These are phyloP conservation scores for Platyrinchus mystaceus DNA, from an alignment of 2,797 vertebrate species.

Conservation along the genomic window DNA sequence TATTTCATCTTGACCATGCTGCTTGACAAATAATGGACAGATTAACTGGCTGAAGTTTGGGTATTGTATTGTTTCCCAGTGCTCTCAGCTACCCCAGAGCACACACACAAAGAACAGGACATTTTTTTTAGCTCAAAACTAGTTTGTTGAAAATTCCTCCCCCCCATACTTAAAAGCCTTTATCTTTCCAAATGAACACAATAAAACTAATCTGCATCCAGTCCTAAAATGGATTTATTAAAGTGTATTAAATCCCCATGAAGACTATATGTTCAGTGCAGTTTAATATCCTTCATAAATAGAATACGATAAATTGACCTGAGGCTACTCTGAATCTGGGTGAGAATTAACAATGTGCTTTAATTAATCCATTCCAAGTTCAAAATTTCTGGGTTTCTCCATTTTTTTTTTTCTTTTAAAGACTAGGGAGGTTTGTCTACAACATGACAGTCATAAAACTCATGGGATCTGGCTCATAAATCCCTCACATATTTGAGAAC, in stretches of 20 bases:
- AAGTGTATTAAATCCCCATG: not conserved
- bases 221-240: slow-evolving; percentile 17
- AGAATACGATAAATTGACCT: not conserved
- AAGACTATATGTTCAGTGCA: not conserved
- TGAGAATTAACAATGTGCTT: not conserved
- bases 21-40: not conserved
- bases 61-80: not conserved
- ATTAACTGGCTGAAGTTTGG: not conserved
- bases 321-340: not conserved
- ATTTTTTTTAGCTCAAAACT: not conserved
- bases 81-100: not conserved
- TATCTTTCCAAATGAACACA: not conserved
- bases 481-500: not conserved
- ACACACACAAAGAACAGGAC: not conserved
- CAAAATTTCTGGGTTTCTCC: not conserved
- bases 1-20: not conserved
- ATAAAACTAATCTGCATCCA: not conserved
- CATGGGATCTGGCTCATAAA: not conserved
- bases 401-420: not conserved
- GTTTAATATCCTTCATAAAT: not conserved
- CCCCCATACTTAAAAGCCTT: not conserved
- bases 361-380: not conserved
- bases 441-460: not conserved
- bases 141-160: not conserved
- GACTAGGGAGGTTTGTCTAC: not conserved